Evolutionary conservation across 2,113 vertebrate species (phyloP), one percentile per base, ranked within the genome.

Genomic region (Scolopax mira): DNA sequence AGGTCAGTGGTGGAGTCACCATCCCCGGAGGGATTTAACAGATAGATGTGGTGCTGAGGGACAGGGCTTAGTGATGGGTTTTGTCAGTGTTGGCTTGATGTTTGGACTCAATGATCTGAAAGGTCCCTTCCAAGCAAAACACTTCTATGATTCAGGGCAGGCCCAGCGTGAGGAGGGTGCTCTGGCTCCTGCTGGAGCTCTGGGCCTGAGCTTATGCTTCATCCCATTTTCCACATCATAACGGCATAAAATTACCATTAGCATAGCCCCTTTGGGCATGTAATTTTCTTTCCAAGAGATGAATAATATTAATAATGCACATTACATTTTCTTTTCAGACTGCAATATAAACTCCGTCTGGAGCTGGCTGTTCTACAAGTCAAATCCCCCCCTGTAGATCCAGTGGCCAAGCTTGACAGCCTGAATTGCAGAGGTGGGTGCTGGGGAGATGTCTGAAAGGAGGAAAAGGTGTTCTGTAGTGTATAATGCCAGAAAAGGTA

Each of bases 361-460:
- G 18, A 37, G 41, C 31, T 54, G 64, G 12, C 51, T 5, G 0
- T 52, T 35, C 9, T 51, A 31, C 2, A 0, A 9, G 3, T 35
- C 30, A 52, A 31, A 30, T 44, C 46, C 7, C 7, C 30, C 28
- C 5, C 24, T 9, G 28, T 11, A 27, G 52, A 23, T 28, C 44
- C 55, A 3, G 5, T 13, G 12, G 39, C 27, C 24, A 23, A 2
- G 19, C 37, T 11, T 11, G 4, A 18, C 6, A 28, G 51, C 18
- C 39, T 7, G 30, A 51, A 30, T 10, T 5, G 3, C 51, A 9
- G 21, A 61, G 24, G 11, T 35, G 10, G 2, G 1, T 49, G 37
- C n/a, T 72, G 33, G 46, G 18, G 21, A 44, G 39, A 11, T 1
- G 0, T 10, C 49, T 22, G 39, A 55, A 64, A 42, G 18, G 46